Percentiles rank a stretch among this genome's conserved stretches.
Conservation (phyloP, 2,888 invertebrate species). For the Yponomeuta cagnagella region DNA sequence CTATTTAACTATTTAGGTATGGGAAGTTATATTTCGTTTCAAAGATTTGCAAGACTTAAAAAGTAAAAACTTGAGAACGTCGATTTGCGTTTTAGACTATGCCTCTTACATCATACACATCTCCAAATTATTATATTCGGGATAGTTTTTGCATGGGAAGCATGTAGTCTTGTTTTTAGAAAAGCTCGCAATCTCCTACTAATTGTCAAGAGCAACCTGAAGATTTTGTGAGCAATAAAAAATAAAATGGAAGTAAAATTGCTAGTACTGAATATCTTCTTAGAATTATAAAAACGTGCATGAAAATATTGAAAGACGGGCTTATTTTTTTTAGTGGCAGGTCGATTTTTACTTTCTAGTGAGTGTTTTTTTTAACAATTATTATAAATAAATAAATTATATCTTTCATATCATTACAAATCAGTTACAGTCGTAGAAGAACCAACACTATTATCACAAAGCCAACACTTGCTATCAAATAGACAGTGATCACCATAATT, state of each 20-base stretch:
- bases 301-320: constrained; percentile 4
- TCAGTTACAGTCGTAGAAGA: constrained; percentile 14
- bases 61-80: background rate
- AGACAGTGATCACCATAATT: constrained; percentile 46
- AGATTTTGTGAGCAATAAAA: constrained; percentile 16
- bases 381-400: background rate
- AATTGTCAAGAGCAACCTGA: constrained; percentile 17
- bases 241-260: background rate
- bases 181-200: constrained; percentile 14
- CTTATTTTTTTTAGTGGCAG: background rate
- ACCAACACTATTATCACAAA: constrained; percentile 61
- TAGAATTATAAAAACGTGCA: background rate
- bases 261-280: background rate
- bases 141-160: constrained; percentile 19
- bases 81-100: background rate
- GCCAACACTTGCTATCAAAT: constrained; percentile 64
- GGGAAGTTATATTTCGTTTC: background rate
- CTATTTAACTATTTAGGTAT: background rate
- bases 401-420: constrained; percentile 1
- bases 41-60: background rate
- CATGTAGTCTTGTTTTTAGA: constrained; percentile 1
- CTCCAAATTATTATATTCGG: constrained; percentile 20
- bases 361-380: background rate
- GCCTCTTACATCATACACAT: constrained; percentile 16
- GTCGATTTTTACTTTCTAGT: background rate